Conservation (phyloP, 2,797 vertebrate genomes). For the Enteromius viviparus region DNA sequence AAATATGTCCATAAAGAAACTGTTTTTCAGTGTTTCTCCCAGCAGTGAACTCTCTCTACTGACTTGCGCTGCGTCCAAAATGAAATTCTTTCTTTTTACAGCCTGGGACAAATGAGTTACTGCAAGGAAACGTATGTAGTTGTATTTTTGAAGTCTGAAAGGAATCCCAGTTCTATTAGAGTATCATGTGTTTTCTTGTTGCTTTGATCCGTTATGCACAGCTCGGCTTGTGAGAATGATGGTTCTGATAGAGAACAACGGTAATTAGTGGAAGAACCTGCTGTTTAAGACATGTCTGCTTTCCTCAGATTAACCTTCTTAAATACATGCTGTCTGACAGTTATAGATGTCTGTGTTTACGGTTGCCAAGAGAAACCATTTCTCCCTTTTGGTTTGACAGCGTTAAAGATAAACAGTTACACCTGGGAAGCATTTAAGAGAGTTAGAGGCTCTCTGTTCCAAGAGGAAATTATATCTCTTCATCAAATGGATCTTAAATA, state of each 20-base stretch:
- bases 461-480: constrained; percentile 17
- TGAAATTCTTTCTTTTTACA: constrained; percentile 21
- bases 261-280: constrained; percentile 23
- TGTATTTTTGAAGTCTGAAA: constrained; percentile 10
- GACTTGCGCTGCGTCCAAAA: background rate
- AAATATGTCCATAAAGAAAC: background rate
- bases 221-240: constrained; percentile 18
- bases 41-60: constrained; percentile 8
- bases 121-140: background rate
- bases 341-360: constrained; percentile 37
- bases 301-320: constrained; percentile 21
- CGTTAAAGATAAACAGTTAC: constrained; percentile 32
- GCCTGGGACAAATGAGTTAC: constrained; percentile 6
- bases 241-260: constrained; percentile 4
- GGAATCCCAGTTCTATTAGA: constrained; percentile 8
- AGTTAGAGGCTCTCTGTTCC: constrained; percentile 14
- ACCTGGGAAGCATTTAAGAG: constrained; percentile 50
- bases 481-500: constrained; percentile 48
- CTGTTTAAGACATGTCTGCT: constrained; percentile 15
- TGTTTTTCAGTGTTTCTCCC: background rate
- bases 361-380: constrained; percentile 37
- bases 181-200: background rate
- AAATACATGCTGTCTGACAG: constrained; percentile 22
- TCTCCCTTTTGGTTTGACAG: constrained; percentile 32
- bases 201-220: constrained; percentile 1